Base-by-base conservation (phyloP, 2,888 invertebrate genomes). In the Latrodectus hesperus region DNA sequence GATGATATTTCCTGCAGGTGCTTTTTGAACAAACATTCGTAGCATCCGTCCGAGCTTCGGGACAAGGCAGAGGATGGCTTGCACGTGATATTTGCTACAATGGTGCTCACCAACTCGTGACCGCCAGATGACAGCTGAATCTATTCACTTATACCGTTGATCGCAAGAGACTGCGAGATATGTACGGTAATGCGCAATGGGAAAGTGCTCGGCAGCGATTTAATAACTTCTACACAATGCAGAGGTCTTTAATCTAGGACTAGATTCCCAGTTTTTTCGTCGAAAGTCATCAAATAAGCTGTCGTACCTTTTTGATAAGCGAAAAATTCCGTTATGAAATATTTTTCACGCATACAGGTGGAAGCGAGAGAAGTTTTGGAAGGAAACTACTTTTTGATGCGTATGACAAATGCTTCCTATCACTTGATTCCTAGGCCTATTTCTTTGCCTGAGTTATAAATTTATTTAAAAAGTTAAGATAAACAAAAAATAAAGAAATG, bases 1-100 rank as follows among this genome's bases (percentile, higher is more conserved):
- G 72, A 81, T 67, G 81, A 81, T 81, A 81, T 86, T 86, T 86
- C 86, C 86, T 86, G 86, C 86, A 86, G 86, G 81, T 86, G 86
- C 49, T 71, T 64, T 38, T 52, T 71, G 72, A 14, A 65, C 86
- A 86, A 86, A 86, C 51, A 86, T 74, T 65, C 49, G 64, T 72
- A 72, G 76, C 74, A 86, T 86, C 80, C 86, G 86, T 51, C 65
- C 53, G 65, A 9, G n/a, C 22, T 71, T 22, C 22, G 6, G 60
- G n/a, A n/a, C 55, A 55, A 10, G 51, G 55, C 74, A 67, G 67
- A 53, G 78, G 73, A 53, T 78, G 67, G 26, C 38, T 73, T 60
- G 72, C 76, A 86, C 86, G 81, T 86, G 86, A 77, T 76, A 72
- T 77, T 76, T 72, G 76, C 81, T 55, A 81, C 81, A 76, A 82